A percentile compares a stretch with the other conserved stretches of the same genome.
Conservation (phyloP, 1,140 invertebrate species). For the Mesaphorura yosii region DNA sequence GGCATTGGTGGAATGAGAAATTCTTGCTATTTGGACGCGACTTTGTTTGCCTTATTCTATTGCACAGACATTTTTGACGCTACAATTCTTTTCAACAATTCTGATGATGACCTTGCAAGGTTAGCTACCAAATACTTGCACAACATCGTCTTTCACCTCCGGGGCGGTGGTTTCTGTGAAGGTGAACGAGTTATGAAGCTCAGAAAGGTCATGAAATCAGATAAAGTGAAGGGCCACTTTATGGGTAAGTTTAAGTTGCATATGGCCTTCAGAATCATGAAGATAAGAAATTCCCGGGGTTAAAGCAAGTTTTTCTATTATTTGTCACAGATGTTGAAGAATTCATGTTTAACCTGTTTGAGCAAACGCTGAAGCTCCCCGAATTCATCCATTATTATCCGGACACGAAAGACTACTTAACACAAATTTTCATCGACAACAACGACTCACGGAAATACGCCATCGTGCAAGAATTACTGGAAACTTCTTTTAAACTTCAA, state of each 20-base stretch:
- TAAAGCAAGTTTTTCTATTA: no score
- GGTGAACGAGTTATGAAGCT: conserved; percentile 3
- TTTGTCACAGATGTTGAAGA: conserved; percentile 15
- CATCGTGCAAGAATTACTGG: conserved; percentile 15
- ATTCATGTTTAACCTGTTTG: conserved; percentile 19
- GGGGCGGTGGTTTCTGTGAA: conserved; percentile 7
- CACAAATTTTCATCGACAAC: conserved; percentile 13
- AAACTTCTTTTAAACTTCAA: conserved; percentile 12
- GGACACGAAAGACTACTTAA: conserved; percentile 13
- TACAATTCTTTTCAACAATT: conserved; percentile 4
- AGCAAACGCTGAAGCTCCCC: conserved; percentile 12
- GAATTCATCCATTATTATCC: conserved; percentile 19
- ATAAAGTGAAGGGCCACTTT: not conserved
- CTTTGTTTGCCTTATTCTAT: conserved; percentile 20
- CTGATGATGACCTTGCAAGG: not conserved
- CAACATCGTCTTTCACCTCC: conserved; percentile 10
- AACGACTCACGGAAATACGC: conserved; percentile 12
- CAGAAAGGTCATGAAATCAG: conserved; percentile 1
- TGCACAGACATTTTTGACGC: conserved; percentile 13
- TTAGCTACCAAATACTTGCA: not conserved
- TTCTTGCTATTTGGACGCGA: conserved; percentile 13
- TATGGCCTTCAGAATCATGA: no score
- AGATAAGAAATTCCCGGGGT: no score
- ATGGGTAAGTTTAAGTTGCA: not conserved
- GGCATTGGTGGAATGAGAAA: conserved; percentile 11